Evolutionary conservation across 2,797 vertebrate genomes (phyloP).

Genomic region (Cynodonichthys magdalenae): DNA sequence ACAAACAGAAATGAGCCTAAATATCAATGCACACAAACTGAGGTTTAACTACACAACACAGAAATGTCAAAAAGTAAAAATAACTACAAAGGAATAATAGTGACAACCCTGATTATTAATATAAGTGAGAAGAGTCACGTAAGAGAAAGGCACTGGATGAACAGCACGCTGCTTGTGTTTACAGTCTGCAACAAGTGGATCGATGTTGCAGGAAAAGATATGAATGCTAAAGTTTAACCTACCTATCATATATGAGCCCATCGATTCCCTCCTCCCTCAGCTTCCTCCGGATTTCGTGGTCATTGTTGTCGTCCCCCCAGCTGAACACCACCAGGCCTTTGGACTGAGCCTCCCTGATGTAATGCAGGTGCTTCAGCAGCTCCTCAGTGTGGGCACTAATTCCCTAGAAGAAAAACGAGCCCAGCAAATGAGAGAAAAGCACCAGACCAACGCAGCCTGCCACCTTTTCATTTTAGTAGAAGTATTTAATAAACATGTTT

Average conservation of each 20-base stretch:
- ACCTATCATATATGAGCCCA: constrained; percentile 97
- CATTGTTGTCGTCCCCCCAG: constrained; percentile 96
- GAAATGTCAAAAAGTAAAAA: too few relatives aligned
- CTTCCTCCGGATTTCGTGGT: constrained; percentile 88
- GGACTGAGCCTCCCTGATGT: constrained; percentile 86
- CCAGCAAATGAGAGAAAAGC: background rate
- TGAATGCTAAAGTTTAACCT: constrained; percentile 4
- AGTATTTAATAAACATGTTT: too few relatives aligned
- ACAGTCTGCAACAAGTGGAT: background rate
- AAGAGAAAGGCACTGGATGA: background rate
- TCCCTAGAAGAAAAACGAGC: constrained; percentile 78
- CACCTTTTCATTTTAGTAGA: too few relatives aligned
- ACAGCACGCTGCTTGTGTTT: background rate
- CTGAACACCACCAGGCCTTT: constrained; percentile 95
- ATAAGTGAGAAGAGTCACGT: background rate
- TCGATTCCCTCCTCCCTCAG: constrained; percentile 90
- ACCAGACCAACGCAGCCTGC: too few relatives aligned
- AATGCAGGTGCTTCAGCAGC: constrained; percentile 86
- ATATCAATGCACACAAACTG: too few relatives aligned
- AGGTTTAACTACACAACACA: too few relatives aligned
- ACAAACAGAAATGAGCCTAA: too few relatives aligned
- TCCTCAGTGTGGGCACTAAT: constrained; percentile 94
- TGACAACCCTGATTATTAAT: background rate
- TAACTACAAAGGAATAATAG: too few relatives aligned
- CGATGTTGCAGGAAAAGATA: background rate